These are phyloP conservation scores for Acanthurus lineatus DNA, from an alignment of 2,797 vertebrate genomes.

Conservation along the genomic window DNA sequence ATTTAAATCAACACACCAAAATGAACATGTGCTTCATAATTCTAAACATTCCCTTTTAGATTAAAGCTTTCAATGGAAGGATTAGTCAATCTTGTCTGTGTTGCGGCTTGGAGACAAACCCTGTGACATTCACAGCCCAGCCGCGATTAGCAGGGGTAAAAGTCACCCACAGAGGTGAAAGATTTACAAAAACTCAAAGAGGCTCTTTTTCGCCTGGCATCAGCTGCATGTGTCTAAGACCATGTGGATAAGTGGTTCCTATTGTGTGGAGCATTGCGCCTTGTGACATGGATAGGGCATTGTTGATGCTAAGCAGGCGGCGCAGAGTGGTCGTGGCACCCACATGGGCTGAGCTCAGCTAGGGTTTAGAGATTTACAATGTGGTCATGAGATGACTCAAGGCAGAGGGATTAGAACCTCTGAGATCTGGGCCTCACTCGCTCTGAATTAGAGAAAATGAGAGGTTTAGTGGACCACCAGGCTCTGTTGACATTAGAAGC, in stretches of 20 bases:
- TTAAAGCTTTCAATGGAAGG: slow-evolving; percentile 21
- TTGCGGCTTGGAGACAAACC: slow-evolving; percentile 47
- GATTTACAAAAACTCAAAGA: slow-evolving; percentile 56
- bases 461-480: slow-evolving; percentile 66
- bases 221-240: slow-evolving; percentile 61
- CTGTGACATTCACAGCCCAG: slow-evolving; percentile 41
- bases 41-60: slow-evolving; percentile 28
- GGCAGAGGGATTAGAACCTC: slow-evolving; percentile 76
- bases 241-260: slow-evolving; percentile 58
- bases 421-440: slow-evolving; percentile 65
- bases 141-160: slow-evolving; percentile 54
- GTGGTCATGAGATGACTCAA: slow-evolving; percentile 81
- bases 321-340: slow-evolving; percentile 50
- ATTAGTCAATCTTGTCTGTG: slow-evolving; percentile 46
- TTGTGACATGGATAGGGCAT: slow-evolving; percentile 74
- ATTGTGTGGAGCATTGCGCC: slow-evolving; percentile 63
- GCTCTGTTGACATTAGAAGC: slow-evolving; percentile 64
- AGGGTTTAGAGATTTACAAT: slow-evolving; percentile 78
- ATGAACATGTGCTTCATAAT: slow-evolving; percentile 37
- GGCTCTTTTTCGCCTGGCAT: slow-evolving; percentile 52
- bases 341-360: slow-evolving; percentile 60
- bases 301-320: slow-evolving; percentile 71
- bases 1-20: slow-evolving; percentile 5
- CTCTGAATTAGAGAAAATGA: slow-evolving; percentile 71
- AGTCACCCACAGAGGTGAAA: slow-evolving; percentile 53